phyloP scores from a whole-genome alignment of 2,113 vertebrate genomes.

The Onychostruthus taczanowskii region DNA sequence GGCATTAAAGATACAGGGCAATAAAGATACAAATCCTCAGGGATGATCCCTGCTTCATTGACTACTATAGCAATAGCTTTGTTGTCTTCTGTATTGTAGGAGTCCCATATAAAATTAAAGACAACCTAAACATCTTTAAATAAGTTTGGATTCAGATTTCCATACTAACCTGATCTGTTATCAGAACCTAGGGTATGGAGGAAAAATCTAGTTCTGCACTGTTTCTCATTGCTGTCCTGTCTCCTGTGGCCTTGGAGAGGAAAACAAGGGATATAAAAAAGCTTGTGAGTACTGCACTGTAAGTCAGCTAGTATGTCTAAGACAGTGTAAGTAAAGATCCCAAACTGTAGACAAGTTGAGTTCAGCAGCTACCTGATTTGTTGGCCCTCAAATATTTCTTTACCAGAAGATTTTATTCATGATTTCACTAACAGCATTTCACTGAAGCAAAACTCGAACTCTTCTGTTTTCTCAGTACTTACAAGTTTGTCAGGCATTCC shows the following conservation, averaged over 20 bases:
- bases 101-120: background rate
- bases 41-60: background rate
- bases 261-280: background rate
- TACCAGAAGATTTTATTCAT: background rate
- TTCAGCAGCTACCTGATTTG: background rate
- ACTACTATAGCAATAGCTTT: background rate
- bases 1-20: background rate
- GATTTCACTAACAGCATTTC: background rate
- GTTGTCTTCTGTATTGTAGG: background rate
- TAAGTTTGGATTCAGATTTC: background rate
- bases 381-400: background rate
- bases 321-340: background rate
- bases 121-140: background rate
- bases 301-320: background rate
- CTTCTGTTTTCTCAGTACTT: background rate
- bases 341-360: background rate
- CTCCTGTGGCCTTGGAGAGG: background rate
- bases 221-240: background rate
- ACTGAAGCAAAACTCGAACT: background rate
- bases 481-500: background rate
- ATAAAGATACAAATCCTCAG: background rate
- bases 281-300: background rate
- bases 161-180: background rate
- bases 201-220: background rate
- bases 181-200: background rate